A percentile compares a stretch with the other conserved stretches of the same genome.
Conservation (phyloP, 2,888 invertebrate species). For the Fabriciana adippe region DNA sequence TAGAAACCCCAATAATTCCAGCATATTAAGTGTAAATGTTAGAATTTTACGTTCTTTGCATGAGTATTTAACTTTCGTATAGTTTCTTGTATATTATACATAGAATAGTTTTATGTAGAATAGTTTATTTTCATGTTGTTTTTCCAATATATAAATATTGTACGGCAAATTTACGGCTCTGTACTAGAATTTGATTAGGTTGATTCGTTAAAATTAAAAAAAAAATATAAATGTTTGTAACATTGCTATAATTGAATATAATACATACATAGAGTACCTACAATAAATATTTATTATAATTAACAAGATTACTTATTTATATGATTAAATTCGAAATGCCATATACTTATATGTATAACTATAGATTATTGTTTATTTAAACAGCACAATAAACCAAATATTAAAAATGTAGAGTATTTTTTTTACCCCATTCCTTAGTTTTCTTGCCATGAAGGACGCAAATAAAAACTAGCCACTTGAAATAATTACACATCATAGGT, state of each 20-base stretch:
- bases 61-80: slow-evolving; percentile 6
- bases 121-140: slow-evolving; percentile 13
- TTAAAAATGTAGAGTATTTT: slow-evolving; percentile 41
- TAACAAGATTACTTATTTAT: slow-evolving; percentile 18
- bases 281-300: slow-evolving; percentile 12
- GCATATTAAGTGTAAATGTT: slow-evolving; percentile 23
- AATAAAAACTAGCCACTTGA: slow-evolving; percentile 28
- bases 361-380: slow-evolving; percentile 60
- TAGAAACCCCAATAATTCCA: slow-evolving; percentile 32
- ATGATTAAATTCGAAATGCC: slow-evolving; percentile 16
- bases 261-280: background rate
- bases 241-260: slow-evolving; percentile 7
- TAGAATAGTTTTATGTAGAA: background rate
- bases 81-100: slow-evolving; percentile 6
- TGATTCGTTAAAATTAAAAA: no score
- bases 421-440: slow-evolving; percentile 9
- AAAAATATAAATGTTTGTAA: background rate
- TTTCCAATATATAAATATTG: background rate
- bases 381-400: slow-evolving; percentile 76
- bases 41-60: slow-evolving; percentile 22
- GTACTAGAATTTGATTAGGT: no score
- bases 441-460: slow-evolving; percentile 3
- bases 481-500: slow-evolving; percentile 47
- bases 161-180: no score
- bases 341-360: slow-evolving; percentile 41